These are phyloP conservation scores for Brachionus angularis DNA, from an alignment of 1,140 invertebrate genomes.

Conservation along the genomic window DNA sequence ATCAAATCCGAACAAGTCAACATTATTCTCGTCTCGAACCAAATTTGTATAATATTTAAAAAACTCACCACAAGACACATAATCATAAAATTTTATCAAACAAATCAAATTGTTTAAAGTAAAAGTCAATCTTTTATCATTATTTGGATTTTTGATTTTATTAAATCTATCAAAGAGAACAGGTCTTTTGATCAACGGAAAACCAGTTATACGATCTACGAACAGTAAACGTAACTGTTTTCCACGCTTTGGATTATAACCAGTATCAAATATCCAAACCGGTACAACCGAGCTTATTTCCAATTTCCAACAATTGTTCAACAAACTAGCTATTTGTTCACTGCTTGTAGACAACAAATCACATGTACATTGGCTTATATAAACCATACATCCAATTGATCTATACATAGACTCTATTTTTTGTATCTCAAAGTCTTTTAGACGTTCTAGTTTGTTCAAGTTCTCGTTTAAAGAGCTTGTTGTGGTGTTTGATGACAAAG, in stretches of 20 bases:
- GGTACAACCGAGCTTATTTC: not conserved
- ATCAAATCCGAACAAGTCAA: not conserved
- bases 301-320: constrained; percentile 17
- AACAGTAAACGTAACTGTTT: constrained; percentile 15
- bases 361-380: not conserved
- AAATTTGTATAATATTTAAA: not conserved
- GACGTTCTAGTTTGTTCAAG: not conserved
- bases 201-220: not conserved
- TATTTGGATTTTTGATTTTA: not conserved
- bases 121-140: constrained; percentile 6
- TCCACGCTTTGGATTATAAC: not conserved
- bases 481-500: too few species aligned
- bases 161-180: not conserved
- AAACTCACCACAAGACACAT: not conserved
- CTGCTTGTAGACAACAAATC: not conserved
- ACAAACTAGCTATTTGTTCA: not conserved
- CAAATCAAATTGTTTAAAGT: not conserved
- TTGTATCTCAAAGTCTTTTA: not conserved
- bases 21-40: not conserved
- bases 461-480: too few species aligned
- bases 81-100: constrained; percentile 16
- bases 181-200: not conserved
- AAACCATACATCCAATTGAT: constrained; percentile 1
- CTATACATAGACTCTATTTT: constrained; percentile 16
- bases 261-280: constrained; percentile 6